Evolutionary conservation across 2,888 invertebrate species (phyloP).

Genomic region (Gymnocheta viridis): DNA sequence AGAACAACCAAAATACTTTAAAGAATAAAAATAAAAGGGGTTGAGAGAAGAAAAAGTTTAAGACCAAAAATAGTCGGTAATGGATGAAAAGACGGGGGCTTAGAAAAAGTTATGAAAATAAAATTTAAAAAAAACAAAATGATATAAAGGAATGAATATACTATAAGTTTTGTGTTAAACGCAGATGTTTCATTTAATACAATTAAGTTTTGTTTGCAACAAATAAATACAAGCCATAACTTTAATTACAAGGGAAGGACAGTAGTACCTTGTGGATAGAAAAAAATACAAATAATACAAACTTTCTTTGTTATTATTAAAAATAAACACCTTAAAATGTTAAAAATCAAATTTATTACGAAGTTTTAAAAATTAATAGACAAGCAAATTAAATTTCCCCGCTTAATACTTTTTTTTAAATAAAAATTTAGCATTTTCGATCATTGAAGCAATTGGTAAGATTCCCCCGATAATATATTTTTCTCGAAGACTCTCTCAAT

Average conservation of each 20-base stretch:
- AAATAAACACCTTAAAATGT: too few relatives aligned
- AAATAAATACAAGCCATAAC: constrained; percentile 2
- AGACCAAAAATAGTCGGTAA: constrained; percentile 30
- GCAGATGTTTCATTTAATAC: constrained; percentile 60
- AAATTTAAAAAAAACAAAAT: constrained; percentile 49
- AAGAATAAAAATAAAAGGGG: constrained; percentile 16
- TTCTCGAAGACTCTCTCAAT: too few relatives aligned
- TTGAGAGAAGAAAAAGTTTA: constrained; percentile 25
- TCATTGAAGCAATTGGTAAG: too few relatives aligned
- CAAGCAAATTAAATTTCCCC: too few relatives aligned
- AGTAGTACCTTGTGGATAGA: background rate
- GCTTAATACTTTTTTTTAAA: too few relatives aligned
- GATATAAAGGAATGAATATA: constrained; percentile 27
- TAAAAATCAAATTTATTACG: too few relatives aligned
- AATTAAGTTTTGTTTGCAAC: background rate
- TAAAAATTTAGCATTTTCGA: too few relatives aligned
- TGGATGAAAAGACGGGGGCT: constrained; percentile 21
- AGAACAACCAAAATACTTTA: constrained; percentile 31
- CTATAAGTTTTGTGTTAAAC: constrained; percentile 51
- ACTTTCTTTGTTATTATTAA: too few relatives aligned
- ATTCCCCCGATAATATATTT: too few relatives aligned
- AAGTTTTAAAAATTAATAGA: too few relatives aligned
- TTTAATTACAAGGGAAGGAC: constrained; percentile 11
- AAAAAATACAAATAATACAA: background rate
- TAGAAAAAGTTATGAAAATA: constrained; percentile 61